phyloP scores from a whole-genome alignment of 2,888 invertebrate species.

The Actias luna region DNA sequence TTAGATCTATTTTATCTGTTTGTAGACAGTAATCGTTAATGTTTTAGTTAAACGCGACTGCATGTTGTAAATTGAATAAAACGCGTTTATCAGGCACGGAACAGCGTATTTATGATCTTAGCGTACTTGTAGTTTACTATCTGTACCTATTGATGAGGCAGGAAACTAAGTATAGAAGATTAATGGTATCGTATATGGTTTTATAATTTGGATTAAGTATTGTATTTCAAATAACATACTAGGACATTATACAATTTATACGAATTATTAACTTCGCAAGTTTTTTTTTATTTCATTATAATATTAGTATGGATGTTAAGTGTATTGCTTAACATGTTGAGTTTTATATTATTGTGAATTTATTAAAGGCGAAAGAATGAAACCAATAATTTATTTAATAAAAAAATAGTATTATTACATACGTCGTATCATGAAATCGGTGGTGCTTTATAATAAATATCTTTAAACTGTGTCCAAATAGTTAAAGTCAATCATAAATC shows the following conservation, averaged over 20 bases:
- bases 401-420: background rate
- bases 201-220: too few relatives aligned
- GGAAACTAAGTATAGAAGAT: too few relatives aligned
- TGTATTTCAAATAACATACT: too few relatives aligned
- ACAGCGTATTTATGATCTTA: background rate
- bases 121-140: background rate
- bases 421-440: conserved; percentile 12
- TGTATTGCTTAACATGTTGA: too few relatives aligned
- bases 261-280: too few relatives aligned
- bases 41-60: background rate
- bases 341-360: too few relatives aligned
- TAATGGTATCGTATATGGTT: too few relatives aligned
- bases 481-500: conserved; percentile 46
- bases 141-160: background rate
- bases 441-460: conserved; percentile 38
- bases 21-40: background rate
- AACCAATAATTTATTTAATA: background rate
- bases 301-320: too few relatives aligned
- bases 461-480: conserved; percentile 38
- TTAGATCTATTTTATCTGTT: background rate
- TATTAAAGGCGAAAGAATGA: too few relatives aligned
- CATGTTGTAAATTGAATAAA: background rate
- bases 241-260: too few relatives aligned
- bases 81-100: background rate
- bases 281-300: too few relatives aligned